Evolutionary conservation across 1,140 invertebrate genomes (phyloP), one percentile per base, ranked within the genome.

Genomic region (Drosophila albomicans): DNA sequence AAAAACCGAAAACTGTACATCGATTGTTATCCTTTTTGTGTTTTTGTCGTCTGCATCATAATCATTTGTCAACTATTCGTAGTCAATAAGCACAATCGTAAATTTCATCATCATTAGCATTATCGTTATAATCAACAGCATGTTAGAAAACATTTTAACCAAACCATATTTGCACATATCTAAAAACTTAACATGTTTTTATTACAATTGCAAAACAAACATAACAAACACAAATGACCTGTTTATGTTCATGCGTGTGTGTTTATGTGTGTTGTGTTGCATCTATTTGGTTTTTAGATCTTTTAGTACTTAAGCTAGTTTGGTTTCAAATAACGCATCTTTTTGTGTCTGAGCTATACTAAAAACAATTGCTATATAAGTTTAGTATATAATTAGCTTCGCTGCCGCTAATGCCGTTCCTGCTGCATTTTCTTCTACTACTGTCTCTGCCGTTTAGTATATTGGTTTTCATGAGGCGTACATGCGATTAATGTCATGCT

Each of bases 401-500:
- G 62, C 58, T 64, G 80, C 73, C 71, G 61, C 69, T 59, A 49
- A 38, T 54, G 32, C 25, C 54, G 61, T 48, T 57, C 30, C 13
- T 51, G 20, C 57, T 52, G 30, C 43, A 16, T 62, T 25, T 49
- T 13, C 56, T 15, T 54, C 61, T 51, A 43, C 35, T 65, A 25
- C 48, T 54, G 48, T 64, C 74, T 38, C 28, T 71, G 49, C 54
- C 49, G 59, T 43, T 82, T 80, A 91, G 79, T 91, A 76, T 68
- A 86, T 80, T 81, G 59, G 86, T 57, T 94, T 94, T 97, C 96
- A 97, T 94, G 96, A 97, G 68, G 96, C 95, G 93, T 99, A 99
- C 97, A 99, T 98, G 74, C 96, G 94, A 87, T 97, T 96, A 85
- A 99, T 98, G 92, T 98, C 96, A 63, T 96, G 94, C 92, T 97